Conservation (phyloP, 2,113 vertebrate species). For the Paracanthobrama guichenoti region DNA sequence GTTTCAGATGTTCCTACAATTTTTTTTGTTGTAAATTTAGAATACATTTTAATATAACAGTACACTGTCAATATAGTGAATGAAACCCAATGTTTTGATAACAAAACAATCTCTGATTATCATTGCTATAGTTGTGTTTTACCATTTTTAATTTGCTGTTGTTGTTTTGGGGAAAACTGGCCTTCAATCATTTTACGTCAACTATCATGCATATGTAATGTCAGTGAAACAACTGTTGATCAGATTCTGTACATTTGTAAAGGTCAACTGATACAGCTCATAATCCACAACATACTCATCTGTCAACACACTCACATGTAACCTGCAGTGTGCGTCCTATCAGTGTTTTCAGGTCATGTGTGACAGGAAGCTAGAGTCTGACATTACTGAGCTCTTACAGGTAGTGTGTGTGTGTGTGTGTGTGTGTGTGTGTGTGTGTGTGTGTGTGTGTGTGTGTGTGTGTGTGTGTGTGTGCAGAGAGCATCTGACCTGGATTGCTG, state of each 20-base stretch:
- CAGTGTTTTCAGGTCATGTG: not conserved
- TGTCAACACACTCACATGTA: not conserved
- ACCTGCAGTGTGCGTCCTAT: not conserved
- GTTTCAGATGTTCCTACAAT: no score
- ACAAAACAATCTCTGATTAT: no score
- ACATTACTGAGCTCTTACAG: conserved; percentile 1
- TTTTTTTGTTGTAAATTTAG: no score
- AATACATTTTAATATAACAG: no score
- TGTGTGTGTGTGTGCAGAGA: not conserved
- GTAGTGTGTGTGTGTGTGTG: not conserved
- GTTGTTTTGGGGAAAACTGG: no score
- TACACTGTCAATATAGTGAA: no score
- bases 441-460: not conserved
- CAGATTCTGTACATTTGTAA: not conserved
- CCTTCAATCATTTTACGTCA: no score
- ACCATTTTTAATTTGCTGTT: no score
- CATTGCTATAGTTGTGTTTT: no score
- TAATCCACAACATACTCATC: conserved; percentile 2
- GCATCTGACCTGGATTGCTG: not conserved
- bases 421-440: no score
- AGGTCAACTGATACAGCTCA: not conserved
- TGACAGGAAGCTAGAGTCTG: conserved; percentile 6
- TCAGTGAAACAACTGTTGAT: not conserved
- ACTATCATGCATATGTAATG: no score
- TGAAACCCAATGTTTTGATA: no score